Percentiles rank a stretch among this genome's conserved stretches.
phyloP scores from a whole-genome alignment of 2,888 invertebrate genomes.

The Gisinianus flammeolus region DNA sequence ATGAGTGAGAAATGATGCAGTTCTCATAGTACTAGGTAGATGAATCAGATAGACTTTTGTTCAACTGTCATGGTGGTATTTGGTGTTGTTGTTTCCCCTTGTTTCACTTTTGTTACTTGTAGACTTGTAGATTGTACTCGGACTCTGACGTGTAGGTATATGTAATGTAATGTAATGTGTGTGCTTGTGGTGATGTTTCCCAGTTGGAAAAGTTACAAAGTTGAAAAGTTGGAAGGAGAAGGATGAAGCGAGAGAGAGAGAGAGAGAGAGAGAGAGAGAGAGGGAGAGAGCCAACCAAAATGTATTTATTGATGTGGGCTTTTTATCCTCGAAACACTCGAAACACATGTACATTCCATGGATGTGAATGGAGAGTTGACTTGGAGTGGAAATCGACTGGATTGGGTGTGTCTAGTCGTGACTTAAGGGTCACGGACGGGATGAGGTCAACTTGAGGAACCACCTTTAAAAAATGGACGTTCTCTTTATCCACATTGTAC shows the following conservation, averaged over 20 bases:
- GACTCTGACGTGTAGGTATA: too few relatives aligned
- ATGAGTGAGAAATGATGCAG: not conserved
- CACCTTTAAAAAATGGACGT: constrained; percentile 42
- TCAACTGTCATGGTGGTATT: constrained; percentile 6
- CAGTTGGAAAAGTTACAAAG: too few relatives aligned
- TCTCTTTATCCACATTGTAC: not conserved
- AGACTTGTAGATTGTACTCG: not conserved
- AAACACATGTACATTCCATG: not conserved
- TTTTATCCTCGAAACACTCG: not conserved
- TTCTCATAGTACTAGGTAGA: not conserved
- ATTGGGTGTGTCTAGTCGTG: constrained; percentile 47
- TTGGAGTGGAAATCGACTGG: constrained; percentile 4
- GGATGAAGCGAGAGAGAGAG: too few relatives aligned
- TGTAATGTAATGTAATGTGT: not conserved
- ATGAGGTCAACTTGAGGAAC: constrained; percentile 48
- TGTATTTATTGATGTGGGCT: constrained; percentile 19
- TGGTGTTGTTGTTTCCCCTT: not conserved
- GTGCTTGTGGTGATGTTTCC: not conserved
- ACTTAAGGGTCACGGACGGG: constrained; percentile 54
- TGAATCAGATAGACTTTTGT: not conserved
- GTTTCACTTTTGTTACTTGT: not conserved
- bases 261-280: not conserved
- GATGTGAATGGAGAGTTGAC: not conserved
- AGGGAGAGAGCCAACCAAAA: constrained; percentile 6
- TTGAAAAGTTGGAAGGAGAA: too few relatives aligned